Evolutionary conservation across 2,797 vertebrate genomes (phyloP).

Genomic region (Rachycentron canadum): DNA sequence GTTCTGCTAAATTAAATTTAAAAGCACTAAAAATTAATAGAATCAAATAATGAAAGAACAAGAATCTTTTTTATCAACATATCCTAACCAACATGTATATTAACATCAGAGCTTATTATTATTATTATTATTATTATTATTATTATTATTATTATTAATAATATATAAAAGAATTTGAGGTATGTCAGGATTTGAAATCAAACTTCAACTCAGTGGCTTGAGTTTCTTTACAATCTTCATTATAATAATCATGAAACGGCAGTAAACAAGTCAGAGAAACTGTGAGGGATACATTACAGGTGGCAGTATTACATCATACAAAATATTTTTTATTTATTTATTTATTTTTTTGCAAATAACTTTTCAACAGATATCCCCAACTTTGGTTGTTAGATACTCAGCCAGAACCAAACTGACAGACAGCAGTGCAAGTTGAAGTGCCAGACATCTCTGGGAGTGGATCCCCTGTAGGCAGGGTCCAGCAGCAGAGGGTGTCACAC

Average conservation of each 20-base stretch:
- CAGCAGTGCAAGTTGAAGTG: conserved; percentile 45
- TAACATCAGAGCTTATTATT: not conserved
- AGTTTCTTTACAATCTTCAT: not conserved
- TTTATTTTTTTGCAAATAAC: conserved; percentile 1
- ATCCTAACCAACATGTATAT: not conserved
- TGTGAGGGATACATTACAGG: not conserved
- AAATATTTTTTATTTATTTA: not conserved
- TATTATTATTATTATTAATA: too few relatives aligned
- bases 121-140: too few relatives aligned
- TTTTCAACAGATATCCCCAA: not conserved
- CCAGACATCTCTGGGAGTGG: conserved; percentile 27
- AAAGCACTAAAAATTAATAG: not conserved
- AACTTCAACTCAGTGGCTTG: too few relatives aligned
- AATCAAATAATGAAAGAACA: not conserved
- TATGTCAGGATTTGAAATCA: not conserved
- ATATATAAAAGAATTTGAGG: too few relatives aligned
- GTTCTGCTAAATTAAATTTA: not conserved
- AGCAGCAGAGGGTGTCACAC: conserved; percentile 78
- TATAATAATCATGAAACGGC: not conserved
- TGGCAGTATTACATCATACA: too few relatives aligned
- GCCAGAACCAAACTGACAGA: conserved; percentile 27
- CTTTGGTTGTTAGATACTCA: conserved; percentile 10
- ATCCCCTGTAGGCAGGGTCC: conserved; percentile 70
- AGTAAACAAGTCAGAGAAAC: not conserved
- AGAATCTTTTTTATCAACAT: not conserved